Evolutionary conservation across 2,797 vertebrate genomes (phyloP), one percentile per base, ranked within the genome.

Genomic region (Smutsia temminckii): DNA sequence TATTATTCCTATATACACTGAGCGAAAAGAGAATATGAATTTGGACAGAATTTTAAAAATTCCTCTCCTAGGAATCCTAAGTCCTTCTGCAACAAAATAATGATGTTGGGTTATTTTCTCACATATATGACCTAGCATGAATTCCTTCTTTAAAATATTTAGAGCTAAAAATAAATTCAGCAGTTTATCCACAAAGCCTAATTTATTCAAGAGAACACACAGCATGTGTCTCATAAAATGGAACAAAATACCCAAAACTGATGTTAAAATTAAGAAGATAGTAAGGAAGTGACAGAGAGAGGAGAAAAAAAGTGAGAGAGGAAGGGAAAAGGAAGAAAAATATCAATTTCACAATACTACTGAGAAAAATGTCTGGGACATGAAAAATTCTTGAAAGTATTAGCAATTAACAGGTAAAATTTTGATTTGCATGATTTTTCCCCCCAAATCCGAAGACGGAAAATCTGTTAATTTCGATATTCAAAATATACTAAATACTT

Each of bases 131-230:
- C 5, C 75, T 17, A 71, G 34, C 20, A 89, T 92, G 74, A 71
- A 75, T 8, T 32, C 20, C 7, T 85, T 92, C 57, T 81, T 80
- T 81, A 46, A 88, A 96, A 95, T 61, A 94, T 66, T 95, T 91
- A 88, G 3, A 91, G 7, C 12, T 74, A 57, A 59, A 81, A 72
- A 46, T 5, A 49, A 68, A 12, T 37, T 89, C 75, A 88, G 23
- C 1, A 84, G 34, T 66, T 59, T 94, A 59, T 23, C 42, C 92
- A 88, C 11, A 75, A 18, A 23, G 40, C 10, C 16, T 95, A 90
- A 91, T 78, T 95, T 96, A 80, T 93, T 96, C 63, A 94, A 72
- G n/a, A 89, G 68, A 95, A 79, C 32, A 72, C 14, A 81, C 4
- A 68, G 34, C 1, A 66, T 89, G 68, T 75, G 85, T 96, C 27